Conservation (phyloP, 1,140 invertebrate species). For the Pseudomyrmex cubaensis region DNA sequence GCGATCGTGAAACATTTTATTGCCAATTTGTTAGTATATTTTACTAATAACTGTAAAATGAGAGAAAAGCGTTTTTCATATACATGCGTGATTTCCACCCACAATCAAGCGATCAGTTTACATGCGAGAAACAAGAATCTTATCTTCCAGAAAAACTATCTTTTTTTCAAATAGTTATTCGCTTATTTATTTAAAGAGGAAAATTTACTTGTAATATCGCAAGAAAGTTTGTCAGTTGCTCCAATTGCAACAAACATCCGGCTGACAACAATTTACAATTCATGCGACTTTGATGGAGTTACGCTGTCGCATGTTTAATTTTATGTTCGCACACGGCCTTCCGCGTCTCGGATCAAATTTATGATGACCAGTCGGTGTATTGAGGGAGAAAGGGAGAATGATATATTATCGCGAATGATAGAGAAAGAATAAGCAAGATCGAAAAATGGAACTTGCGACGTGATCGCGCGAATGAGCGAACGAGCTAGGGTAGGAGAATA, state of each 20-base stretch:
- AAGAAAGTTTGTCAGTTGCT: too few relatives aligned
- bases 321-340: neutral
- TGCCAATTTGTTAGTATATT: too few relatives aligned
- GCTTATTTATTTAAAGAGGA: too few relatives aligned
- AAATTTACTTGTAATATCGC: too few relatives aligned
- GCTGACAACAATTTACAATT: neutral
- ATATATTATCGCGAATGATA: constrained; percentile 64
- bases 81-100: too few relatives aligned
- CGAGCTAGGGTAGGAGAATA: constrained; percentile 1
- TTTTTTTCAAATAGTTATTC: too few relatives aligned
- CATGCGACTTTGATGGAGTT: neutral
- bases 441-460: constrained; percentile 26
- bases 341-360: constrained; percentile 31
- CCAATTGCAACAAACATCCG: neutral
- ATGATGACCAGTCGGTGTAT: constrained; percentile 19
- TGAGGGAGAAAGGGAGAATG: constrained; percentile 13
- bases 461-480: constrained; percentile 18
- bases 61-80: too few relatives aligned
- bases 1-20: too few relatives aligned
- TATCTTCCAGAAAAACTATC: too few relatives aligned
- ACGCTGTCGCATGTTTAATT: constrained; percentile 43
- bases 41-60: too few relatives aligned
- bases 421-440: constrained; percentile 37
- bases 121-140: too few relatives aligned
- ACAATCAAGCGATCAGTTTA: too few relatives aligned